Percentiles rank a stretch among this genome's conserved stretches.
Evolutionary conservation across 2,113 vertebrate genomes (phyloP).

Genomic region (Nycticorax nycticorax): DNA sequence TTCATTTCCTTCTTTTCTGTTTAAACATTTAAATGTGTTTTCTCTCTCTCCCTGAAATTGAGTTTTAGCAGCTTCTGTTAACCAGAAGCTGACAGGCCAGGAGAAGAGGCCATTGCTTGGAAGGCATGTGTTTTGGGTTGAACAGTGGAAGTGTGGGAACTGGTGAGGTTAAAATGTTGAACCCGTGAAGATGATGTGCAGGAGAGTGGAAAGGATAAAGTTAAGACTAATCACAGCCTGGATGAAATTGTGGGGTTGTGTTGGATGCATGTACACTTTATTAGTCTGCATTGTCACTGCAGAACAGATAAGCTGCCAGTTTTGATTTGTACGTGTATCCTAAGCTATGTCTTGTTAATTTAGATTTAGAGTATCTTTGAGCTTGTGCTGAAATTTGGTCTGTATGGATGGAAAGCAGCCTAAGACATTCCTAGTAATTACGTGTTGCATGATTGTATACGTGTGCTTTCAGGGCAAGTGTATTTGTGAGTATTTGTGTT

Average conservation of each 20-base stretch:
- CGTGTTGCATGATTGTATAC: not conserved
- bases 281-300: not conserved
- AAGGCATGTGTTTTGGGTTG: not conserved
- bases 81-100: not conserved
- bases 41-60: not conserved
- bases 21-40: not conserved
- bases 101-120: not conserved
- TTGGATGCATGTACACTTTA: not conserved
- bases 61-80: not conserved
- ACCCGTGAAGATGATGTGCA: not conserved
- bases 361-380: not conserved
- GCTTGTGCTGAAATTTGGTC: not conserved
- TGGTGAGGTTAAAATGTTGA: not conserved
- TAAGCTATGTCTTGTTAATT: not conserved
- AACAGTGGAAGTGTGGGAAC: not conserved
- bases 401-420: not conserved
- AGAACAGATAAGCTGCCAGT: not conserved
- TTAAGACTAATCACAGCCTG: not conserved
- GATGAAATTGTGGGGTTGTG: not conserved
- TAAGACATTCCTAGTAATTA: not conserved
- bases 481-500: not conserved
- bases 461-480: not conserved
- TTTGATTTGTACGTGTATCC: not conserved
- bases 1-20: not conserved
- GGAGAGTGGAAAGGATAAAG: not conserved